These are phyloP conservation scores for Nesidiocoris tenuis DNA, from an alignment of 2,888 invertebrate species.

Conservation along the genomic window DNA sequence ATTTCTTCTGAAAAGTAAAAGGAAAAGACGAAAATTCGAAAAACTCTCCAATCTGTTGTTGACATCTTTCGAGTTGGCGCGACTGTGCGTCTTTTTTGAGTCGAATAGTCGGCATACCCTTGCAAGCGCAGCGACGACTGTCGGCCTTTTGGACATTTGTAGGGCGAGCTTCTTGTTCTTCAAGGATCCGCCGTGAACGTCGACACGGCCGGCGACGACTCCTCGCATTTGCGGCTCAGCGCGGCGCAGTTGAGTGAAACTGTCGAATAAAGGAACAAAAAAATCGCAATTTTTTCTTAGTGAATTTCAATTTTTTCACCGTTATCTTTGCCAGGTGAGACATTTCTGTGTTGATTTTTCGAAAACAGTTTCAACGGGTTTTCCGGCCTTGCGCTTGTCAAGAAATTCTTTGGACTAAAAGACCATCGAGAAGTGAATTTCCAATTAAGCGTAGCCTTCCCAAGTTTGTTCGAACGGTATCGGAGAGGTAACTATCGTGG, in stretches of 20 bases:
- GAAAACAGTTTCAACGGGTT: too few species aligned
- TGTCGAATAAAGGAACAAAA: slow-evolving; percentile 37
- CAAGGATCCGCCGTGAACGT: slow-evolving; percentile 49
- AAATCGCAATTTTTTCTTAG: too few species aligned
- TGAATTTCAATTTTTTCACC: too few species aligned
- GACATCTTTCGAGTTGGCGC: background rate
- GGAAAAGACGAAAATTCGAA: background rate
- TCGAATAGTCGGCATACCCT: slow-evolving; percentile 52
- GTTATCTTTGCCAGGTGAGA: too few species aligned
- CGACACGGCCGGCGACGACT: slow-evolving; percentile 15
- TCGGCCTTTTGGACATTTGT: slow-evolving; percentile 58
- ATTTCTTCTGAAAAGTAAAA: background rate
- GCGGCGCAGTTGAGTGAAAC: slow-evolving; percentile 44
- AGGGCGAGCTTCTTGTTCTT: slow-evolving; percentile 57
- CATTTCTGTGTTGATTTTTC: too few species aligned
- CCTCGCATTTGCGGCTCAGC: slow-evolving; percentile 27
- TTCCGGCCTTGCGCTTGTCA: too few species aligned
- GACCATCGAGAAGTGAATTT: too few species aligned
- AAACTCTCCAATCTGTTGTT: slow-evolving; percentile 13
- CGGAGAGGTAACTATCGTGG: too few species aligned
- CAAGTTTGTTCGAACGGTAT: too few species aligned
- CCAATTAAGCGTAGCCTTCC: too few species aligned
- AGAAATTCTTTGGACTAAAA: too few species aligned
- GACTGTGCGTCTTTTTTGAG: too few species aligned
- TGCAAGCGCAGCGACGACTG: slow-evolving; percentile 56